Percentiles rank a stretch among this genome's conserved stretches.
Evolutionary conservation across 2,113 vertebrate genomes (phyloP).

Genomic region (Willisornis vidua): DNA sequence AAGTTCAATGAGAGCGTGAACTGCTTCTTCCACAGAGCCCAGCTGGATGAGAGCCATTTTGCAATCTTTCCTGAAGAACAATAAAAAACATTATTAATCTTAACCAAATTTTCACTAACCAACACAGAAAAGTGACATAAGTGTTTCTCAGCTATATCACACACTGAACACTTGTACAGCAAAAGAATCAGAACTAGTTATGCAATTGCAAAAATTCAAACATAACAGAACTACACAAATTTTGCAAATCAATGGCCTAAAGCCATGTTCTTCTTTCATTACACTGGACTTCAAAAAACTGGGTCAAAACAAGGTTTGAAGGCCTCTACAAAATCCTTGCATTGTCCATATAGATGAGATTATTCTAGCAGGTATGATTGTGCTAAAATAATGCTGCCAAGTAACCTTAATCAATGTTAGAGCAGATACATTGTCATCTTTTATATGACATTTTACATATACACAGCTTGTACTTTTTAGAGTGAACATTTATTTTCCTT

Average conservation of each 20-base stretch:
- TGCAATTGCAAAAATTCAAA: background rate
- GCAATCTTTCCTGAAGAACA: conserved; percentile 78
- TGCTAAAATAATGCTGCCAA: background rate
- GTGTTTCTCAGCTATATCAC: background rate
- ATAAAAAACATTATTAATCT: background rate
- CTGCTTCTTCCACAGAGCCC: conserved; percentile 85
- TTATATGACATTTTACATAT: background rate
- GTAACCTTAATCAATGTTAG: background rate
- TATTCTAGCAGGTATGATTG: background rate
- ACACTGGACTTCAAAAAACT: background rate
- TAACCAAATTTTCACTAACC: background rate
- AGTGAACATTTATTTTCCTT: background rate
- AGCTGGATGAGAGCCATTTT: conserved; percentile 88
- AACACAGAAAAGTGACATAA: background rate
- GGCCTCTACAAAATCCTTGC: background rate
- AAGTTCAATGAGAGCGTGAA: conserved; percentile 85
- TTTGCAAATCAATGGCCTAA: background rate
- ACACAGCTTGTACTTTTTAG: background rate
- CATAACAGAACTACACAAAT: background rate
- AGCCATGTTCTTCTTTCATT: background rate
- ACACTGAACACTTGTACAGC: background rate
- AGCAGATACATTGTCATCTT: background rate
- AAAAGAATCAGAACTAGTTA: background rate
- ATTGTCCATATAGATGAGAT: background rate
- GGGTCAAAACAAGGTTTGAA: background rate